phyloP scores from a whole-genome alignment of 2,113 vertebrate species.

The Mystacornis crossleyi region DNA sequence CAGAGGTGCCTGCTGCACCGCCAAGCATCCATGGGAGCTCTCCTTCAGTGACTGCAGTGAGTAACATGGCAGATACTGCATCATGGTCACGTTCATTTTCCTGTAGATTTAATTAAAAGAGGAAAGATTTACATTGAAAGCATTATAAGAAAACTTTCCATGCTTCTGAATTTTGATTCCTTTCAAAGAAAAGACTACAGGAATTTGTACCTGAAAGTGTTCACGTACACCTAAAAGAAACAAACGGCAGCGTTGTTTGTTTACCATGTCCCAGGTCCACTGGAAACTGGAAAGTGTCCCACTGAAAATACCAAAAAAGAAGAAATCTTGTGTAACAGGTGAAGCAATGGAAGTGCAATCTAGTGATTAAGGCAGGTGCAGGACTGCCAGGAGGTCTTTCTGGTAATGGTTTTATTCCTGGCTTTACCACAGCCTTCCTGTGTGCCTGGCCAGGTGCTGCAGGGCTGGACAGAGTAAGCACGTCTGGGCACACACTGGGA shows the following conservation, averaged over 20 bases:
- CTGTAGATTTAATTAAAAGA: not conserved
- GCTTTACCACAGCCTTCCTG: constrained; percentile 1
- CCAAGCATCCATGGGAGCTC: not conserved
- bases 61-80: not conserved
- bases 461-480: fast-evolving
- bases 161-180: not conserved
- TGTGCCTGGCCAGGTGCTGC: not conserved
- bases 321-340: not conserved
- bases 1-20: not conserved
- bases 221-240: not conserved
- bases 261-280: not conserved
- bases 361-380: not conserved
- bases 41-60: not conserved
- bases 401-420: constrained; percentile 1
- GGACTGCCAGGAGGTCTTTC: not conserved
- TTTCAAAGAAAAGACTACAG: not conserved
- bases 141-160: not conserved
- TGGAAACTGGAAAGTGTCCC: not conserved
- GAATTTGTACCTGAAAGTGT: not conserved
- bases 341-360: not conserved
- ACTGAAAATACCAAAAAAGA: not conserved
- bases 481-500: fast-evolving
- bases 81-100: not conserved
- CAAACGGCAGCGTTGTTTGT: not conserved
- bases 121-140: not conserved